phyloP scores from a whole-genome alignment of 23 tunicate genomes.

The Phallusia fumigata region DNA sequence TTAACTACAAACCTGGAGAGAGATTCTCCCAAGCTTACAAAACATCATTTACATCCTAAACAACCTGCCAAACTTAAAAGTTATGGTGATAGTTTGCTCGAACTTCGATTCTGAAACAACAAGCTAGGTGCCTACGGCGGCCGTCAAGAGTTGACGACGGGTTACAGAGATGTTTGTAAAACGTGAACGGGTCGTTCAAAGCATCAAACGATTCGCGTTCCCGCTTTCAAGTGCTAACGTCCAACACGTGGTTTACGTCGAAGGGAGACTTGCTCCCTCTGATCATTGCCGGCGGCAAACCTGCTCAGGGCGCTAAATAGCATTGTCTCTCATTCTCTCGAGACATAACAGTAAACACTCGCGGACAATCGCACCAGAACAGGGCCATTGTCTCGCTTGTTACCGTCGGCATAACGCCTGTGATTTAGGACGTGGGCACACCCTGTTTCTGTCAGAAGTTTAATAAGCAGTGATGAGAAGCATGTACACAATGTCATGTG shows the following conservation, averaged over 20 bases:
- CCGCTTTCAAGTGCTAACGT: not conserved
- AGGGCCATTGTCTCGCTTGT: not conserved
- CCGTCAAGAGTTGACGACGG: too few relatives aligned
- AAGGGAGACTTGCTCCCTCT: not conserved
- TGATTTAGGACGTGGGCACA: too few relatives aligned
- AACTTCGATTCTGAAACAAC: too few relatives aligned
- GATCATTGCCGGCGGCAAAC: conserved; percentile 12
- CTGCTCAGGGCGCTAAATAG: conserved; percentile 14
- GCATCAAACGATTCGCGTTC: not conserved
- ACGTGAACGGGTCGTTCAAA: not conserved
- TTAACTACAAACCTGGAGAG: too few relatives aligned
- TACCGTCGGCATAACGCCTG: not conserved
- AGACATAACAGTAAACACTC: conserved; percentile 5
- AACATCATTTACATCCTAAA: too few relatives aligned
- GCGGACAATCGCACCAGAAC: conserved; percentile 8
- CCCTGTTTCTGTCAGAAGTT: too few relatives aligned
- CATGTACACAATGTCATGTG: too few relatives aligned
- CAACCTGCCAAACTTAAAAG: too few relatives aligned
- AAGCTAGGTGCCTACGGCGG: too few relatives aligned
- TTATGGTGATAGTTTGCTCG: too few relatives aligned
- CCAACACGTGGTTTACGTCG: conserved; percentile 1
- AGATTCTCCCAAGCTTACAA: too few relatives aligned
- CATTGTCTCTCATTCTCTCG: not conserved
- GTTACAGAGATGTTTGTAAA: not conserved
- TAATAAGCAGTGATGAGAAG: too few relatives aligned